phyloP scores from a whole-genome alignment of 2,797 vertebrate species.

The Ctenopoma kingsleyae region DNA sequence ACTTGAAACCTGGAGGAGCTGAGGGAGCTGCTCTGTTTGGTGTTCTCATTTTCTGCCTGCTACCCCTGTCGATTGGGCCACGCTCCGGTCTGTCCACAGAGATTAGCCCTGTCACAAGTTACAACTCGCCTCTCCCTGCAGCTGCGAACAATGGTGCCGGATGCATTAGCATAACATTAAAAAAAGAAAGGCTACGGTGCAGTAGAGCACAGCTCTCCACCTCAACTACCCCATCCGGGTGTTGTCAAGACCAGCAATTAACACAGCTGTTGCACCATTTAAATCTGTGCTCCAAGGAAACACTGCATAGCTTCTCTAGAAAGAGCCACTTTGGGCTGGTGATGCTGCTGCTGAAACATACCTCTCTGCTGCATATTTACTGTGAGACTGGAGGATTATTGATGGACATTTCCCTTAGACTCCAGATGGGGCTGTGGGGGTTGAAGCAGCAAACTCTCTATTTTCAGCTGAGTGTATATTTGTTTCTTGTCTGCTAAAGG shows the following conservation, averaged over 20 bases:
- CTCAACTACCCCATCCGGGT: not conserved
- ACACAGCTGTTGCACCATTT: constrained; percentile 7
- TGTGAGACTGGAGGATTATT: constrained; percentile 31
- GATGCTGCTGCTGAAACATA: constrained; percentile 15
- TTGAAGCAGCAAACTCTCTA: constrained; percentile 42
- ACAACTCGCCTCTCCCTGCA: constrained; percentile 47
- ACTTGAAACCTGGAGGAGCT: constrained; percentile 31
- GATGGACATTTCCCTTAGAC: constrained; percentile 22
- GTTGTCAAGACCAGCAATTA: constrained; percentile 30
- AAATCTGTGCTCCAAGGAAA: not conserved
- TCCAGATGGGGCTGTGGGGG: constrained; percentile 20
- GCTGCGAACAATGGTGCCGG: constrained; percentile 11
- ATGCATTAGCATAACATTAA: constrained; percentile 37
- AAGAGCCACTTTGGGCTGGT: not conserved
- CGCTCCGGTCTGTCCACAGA: constrained; percentile 45
- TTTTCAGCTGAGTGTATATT: constrained; percentile 28
- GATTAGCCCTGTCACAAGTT: constrained; percentile 62
- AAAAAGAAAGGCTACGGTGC: not conserved
- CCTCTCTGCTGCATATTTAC: constrained; percentile 40
- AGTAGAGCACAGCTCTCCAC: constrained; percentile 4
- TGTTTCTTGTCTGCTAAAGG: not conserved
- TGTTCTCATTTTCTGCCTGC: constrained; percentile 63
- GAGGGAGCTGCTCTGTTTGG: constrained; percentile 53
- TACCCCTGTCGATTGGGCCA: constrained; percentile 59
- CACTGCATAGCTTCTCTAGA: not conserved